These are phyloP conservation scores for Drosophila saltans DNA, from an alignment of 1,140 invertebrate species.

Conservation along the genomic window DNA sequence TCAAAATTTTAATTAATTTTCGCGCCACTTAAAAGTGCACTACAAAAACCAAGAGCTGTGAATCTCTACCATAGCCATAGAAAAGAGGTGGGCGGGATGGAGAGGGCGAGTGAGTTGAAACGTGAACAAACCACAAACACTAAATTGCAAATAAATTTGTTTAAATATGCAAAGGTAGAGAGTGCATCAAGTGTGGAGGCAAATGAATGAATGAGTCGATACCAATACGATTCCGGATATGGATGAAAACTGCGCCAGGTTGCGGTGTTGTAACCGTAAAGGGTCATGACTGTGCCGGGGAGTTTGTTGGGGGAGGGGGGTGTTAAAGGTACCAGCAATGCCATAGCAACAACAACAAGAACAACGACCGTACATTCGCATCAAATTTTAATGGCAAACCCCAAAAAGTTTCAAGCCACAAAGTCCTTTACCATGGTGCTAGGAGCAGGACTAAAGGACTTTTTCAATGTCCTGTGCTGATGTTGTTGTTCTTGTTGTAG, in stretches of 20 bases:
- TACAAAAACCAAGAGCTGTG: slow-evolving; percentile 22
- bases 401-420: slow-evolving; percentile 78
- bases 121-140: slow-evolving; percentile 70
- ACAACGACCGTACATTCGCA: slow-evolving; percentile 73
- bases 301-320: not conserved
- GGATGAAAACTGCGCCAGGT: slow-evolving; percentile 42
- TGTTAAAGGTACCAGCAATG: slow-evolving; percentile 20
- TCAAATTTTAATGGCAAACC: slow-evolving; percentile 79
- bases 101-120: slow-evolving; percentile 21
- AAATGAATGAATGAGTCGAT: slow-evolving; percentile 27
- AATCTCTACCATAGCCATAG: not conserved
- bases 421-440: slow-evolving; percentile 71
- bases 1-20: slow-evolving; percentile 78
- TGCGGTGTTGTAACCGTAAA: slow-evolving; percentile 38
- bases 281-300: not conserved
- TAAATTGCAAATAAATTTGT: slow-evolving; percentile 81
- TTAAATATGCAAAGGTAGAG: slow-evolving; percentile 72
- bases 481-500: slow-evolving; percentile 22
- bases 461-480: slow-evolving; percentile 28
- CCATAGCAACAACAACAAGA: slow-evolving; percentile 70
- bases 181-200: slow-evolving; percentile 46
- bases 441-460: slow-evolving; percentile 16
- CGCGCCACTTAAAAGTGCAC: slow-evolving; percentile 71
- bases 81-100: not conserved
- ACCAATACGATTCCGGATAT: slow-evolving; percentile 11